These are phyloP conservation scores for Aphelinus atriplicis DNA, from an alignment of 1,140 invertebrate species.

Conservation along the genomic window DNA sequence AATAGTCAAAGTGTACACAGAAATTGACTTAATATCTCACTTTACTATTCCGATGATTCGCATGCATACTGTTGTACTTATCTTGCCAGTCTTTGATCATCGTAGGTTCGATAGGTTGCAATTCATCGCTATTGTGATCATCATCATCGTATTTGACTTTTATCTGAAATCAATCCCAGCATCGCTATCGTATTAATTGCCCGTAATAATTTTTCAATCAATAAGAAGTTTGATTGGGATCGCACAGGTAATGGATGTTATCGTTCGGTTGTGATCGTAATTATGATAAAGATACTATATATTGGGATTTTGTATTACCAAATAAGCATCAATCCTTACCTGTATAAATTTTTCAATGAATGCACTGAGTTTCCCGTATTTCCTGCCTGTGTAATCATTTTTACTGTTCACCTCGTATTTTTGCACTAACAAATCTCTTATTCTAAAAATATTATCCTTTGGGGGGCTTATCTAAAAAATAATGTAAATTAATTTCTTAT, in stretches of 20 bases:
- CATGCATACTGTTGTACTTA: not conserved
- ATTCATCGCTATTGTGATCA: too few relatives aligned
- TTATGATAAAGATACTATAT: too few relatives aligned
- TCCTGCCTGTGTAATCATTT: not conserved
- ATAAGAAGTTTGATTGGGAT: not conserved
- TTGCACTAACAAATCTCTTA: slow-evolving; percentile 7
- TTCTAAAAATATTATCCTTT: slow-evolving; percentile 14
- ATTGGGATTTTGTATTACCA: too few relatives aligned
- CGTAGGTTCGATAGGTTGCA: not conserved
- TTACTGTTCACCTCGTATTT: slow-evolving; percentile 2
- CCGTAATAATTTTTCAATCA: too few relatives aligned
- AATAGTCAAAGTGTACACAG: too few relatives aligned
- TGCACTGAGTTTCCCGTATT: not conserved
- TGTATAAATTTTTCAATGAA: slow-evolving; percentile 18
- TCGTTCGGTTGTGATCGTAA: too few relatives aligned
- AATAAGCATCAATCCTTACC: not conserved
- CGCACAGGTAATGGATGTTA: too few relatives aligned
- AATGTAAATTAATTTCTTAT: not conserved
- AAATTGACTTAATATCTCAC: too few relatives aligned
- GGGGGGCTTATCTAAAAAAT: slow-evolving; percentile 28
- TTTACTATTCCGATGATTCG: too few relatives aligned
- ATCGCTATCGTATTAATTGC: too few relatives aligned
- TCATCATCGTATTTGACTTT: too few relatives aligned
- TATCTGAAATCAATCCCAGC: too few relatives aligned
- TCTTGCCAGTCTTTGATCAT: slow-evolving; percentile 15